Percentiles rank a stretch among this genome's conserved stretches.
Conservation (phyloP, 2,888 invertebrate genomes). For the Fabriciana adippe region DNA sequence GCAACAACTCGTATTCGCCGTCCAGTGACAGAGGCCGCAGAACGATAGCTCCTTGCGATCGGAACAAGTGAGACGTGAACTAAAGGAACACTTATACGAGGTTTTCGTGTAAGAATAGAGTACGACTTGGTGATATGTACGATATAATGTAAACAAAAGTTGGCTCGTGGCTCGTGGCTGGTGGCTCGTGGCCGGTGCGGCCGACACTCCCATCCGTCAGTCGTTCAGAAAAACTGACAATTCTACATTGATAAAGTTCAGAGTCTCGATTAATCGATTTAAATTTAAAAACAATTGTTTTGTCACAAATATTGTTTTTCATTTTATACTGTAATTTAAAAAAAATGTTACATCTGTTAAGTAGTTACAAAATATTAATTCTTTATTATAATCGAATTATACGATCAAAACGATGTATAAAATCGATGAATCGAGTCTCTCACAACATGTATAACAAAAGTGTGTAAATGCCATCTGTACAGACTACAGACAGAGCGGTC, state of each 20-base stretch:
- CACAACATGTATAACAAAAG: not conserved
- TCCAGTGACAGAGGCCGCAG: slow-evolving; percentile 14
- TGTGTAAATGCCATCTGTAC: not conserved
- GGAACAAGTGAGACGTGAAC: slow-evolving; percentile 42
- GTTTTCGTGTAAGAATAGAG: slow-evolving; percentile 25
- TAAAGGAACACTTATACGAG: slow-evolving; percentile 18
- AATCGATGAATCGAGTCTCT: too few relatives aligned
- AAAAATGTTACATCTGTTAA: not conserved
- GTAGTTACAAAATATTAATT: not conserved
- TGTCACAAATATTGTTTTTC: not conserved
- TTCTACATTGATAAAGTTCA: not conserved
- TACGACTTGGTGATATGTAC: slow-evolving; percentile 47
- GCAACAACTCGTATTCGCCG: not conserved
- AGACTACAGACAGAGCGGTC: slow-evolving; percentile 22
- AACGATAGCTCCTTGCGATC: slow-evolving; percentile 25
- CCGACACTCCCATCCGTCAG: too few relatives aligned
- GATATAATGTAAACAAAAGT: slow-evolving; percentile 36
- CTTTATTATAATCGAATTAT: too few relatives aligned
- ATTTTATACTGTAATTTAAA: too few relatives aligned
- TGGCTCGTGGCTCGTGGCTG: slow-evolving; percentile 11
- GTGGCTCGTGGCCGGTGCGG: slow-evolving; percentile 4
- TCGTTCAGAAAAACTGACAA: slow-evolving; percentile 1
- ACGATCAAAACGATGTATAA: too few relatives aligned
- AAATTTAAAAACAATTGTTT: not conserved
- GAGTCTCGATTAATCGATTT: slow-evolving; percentile 8